Percentiles rank a stretch among this genome's conserved stretches.
phyloP scores from a whole-genome alignment of 1,140 invertebrate species.

The Euschistus heros region DNA sequence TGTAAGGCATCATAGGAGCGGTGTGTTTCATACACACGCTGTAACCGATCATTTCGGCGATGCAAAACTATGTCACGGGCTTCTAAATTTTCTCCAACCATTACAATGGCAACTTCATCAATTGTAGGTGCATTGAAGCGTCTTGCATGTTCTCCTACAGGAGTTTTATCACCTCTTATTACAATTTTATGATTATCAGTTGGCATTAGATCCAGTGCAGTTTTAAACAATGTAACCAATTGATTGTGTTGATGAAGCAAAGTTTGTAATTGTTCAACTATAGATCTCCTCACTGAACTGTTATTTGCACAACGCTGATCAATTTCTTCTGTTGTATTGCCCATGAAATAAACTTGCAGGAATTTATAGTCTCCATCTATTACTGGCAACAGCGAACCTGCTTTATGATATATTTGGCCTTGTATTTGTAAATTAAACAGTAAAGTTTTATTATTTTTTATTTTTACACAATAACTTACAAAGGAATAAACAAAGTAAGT shows the following conservation, averaged over 20 bases:
- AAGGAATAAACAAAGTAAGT: background rate
- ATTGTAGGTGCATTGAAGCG: slow-evolving; percentile 37
- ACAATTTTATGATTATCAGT: slow-evolving; percentile 35
- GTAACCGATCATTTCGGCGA: slow-evolving; percentile 32
- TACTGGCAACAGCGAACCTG: slow-evolving; percentile 32
- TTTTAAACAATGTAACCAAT: slow-evolving; percentile 36
- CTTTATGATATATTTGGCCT: slow-evolving; percentile 28
- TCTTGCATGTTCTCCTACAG: slow-evolving; percentile 35
- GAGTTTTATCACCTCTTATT: slow-evolving; percentile 35
- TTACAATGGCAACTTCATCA: slow-evolving; percentile 37
- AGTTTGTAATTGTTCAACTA: slow-evolving; percentile 33
- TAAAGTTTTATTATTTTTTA: background rate
- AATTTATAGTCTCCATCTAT: slow-evolving; percentile 29
- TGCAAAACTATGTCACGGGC: slow-evolving; percentile 37
- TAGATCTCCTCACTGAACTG: slow-evolving; percentile 33
- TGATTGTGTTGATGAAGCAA: slow-evolving; percentile 36
- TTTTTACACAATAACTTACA: background rate
- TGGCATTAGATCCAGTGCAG: slow-evolving; percentile 34
- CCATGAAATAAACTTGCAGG: slow-evolving; percentile 34
- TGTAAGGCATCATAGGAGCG: too few relatives aligned
- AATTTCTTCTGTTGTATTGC: background rate
- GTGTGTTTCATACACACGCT: slow-evolving; percentile 37
- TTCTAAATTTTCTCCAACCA: slow-evolving; percentile 35
- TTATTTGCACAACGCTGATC: slow-evolving; percentile 27
- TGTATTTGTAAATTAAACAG: background rate